phyloP scores from a whole-genome alignment of 1,140 invertebrate genomes.

The Rhyacophila brunnea region DNA sequence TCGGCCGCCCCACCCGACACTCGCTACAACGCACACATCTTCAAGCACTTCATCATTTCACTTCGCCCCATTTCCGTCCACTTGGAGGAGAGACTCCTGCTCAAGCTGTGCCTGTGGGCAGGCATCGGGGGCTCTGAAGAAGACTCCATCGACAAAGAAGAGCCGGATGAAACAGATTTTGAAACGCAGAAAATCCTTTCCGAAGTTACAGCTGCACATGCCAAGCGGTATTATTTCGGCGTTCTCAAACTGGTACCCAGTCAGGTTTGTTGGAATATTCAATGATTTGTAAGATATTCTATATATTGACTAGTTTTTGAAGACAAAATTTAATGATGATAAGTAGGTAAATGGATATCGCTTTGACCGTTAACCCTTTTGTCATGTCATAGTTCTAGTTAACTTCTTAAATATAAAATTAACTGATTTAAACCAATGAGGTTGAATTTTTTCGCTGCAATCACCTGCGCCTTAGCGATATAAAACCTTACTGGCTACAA shows the following conservation, averaged over 20 bases:
- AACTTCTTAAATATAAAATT: too few relatives aligned
- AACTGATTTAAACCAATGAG: too few relatives aligned
- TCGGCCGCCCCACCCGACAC: conserved; percentile 56
- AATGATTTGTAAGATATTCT: neutral
- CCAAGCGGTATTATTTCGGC: conserved; percentile 88
- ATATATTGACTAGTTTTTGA: neutral
- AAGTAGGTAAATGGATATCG: too few relatives aligned
- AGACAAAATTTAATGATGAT: too few relatives aligned
- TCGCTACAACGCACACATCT: conserved; percentile 49
- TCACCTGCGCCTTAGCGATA: too few relatives aligned
- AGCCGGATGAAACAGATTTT: conserved; percentile 72
- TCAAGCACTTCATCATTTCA: conserved; percentile 76
- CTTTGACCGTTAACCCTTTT: too few relatives aligned
- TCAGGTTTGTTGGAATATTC: conserved; percentile 49
- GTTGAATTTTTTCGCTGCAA: too few relatives aligned
- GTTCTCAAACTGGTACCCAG: conserved; percentile 77
- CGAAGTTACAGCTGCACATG: conserved; percentile 77
- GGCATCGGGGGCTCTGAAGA: conserved; percentile 63
- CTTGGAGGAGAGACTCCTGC: conserved; percentile 83
- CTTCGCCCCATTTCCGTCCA: conserved; percentile 82
- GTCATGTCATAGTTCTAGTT: too few relatives aligned
- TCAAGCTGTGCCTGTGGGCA: conserved; percentile 71
- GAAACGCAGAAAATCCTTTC: conserved; percentile 73
- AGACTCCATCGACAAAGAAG: conserved; percentile 49
- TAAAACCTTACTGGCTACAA: too few relatives aligned